Conservation (phyloP, 2,113 vertebrate genomes). For the Artemisiospiza belli region DNA sequence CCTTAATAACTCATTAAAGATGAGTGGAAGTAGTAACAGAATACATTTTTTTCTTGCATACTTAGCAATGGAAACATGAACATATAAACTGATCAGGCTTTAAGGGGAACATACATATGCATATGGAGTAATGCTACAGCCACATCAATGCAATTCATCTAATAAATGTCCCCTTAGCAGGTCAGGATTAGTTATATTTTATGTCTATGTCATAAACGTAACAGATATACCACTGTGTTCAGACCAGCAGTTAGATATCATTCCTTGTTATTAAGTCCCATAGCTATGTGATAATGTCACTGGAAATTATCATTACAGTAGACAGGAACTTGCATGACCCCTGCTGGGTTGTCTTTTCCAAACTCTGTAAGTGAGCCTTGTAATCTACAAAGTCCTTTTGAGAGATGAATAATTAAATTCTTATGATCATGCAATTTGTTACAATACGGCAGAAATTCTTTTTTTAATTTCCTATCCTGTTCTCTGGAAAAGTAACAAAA, state of each 20-base stretch:
- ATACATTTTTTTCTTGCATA: background rate
- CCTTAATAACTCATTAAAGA: slow-evolving; percentile 29
- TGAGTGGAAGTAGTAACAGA: background rate
- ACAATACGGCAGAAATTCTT: background rate
- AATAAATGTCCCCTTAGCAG: background rate
- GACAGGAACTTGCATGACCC: slow-evolving; percentile 32
- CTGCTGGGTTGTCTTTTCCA: slow-evolving; percentile 40
- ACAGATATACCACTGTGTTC: background rate
- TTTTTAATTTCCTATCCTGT: background rate
- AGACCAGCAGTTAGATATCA: background rate
- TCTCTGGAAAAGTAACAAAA: background rate
- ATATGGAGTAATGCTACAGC: background rate
- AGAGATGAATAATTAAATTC: background rate
- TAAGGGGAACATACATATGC: background rate
- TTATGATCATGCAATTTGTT: rapidly evolving
- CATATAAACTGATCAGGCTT: background rate
- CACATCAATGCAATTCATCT: background rate
- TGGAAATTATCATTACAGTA: slow-evolving; percentile 9
- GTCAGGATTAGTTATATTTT: background rate
- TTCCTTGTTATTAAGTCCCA: background rate
- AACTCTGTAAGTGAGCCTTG: background rate
- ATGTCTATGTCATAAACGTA: background rate
- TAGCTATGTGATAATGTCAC: background rate
- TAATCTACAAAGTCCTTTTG: background rate
- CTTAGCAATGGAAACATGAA: background rate